phyloP scores from a whole-genome alignment of 2,797 vertebrate genomes.

The Macroramphosus scolopax region DNA sequence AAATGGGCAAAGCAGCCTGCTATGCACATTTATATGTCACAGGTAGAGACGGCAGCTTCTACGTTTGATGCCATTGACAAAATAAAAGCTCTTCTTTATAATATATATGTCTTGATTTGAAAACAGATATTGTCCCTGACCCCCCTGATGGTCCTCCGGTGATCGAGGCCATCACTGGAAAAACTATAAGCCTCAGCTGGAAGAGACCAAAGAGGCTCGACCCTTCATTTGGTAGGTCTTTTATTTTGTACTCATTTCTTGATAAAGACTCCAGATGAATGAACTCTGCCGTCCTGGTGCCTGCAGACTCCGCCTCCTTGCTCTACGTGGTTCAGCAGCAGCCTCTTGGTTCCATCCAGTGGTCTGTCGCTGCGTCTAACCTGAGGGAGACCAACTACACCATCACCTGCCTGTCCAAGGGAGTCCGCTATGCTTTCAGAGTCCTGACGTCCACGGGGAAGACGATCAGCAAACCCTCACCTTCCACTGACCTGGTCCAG shows the following conservation, averaged over 20 bases:
- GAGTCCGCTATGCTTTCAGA: constrained; percentile 87
- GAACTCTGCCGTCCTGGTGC: too few species aligned
- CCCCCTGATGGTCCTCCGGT: constrained; percentile 87
- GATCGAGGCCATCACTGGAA: constrained; percentile 86
- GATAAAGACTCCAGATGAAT: too few species aligned
- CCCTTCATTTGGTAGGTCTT: constrained; percentile 81
- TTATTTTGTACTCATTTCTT: not conserved
- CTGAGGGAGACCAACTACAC: constrained; percentile 82
- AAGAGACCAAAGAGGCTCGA: constrained; percentile 88
- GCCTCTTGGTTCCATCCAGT: constrained; percentile 87
- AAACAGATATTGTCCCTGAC: constrained; percentile 88
- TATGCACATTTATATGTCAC: constrained; percentile 94
- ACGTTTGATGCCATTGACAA: not conserved
- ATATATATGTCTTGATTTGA: not conserved
- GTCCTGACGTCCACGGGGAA: constrained; percentile 86
- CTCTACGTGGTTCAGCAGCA: constrained; percentile 92
- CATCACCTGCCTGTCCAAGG: constrained; percentile 82
- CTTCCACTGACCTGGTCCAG: constrained; percentile 81
- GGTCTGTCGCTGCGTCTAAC: constrained; percentile 81
- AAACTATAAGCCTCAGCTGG: constrained; percentile 87
- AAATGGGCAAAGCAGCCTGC: constrained; percentile 92
- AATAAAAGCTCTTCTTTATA: not conserved
- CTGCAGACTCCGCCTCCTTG: constrained; percentile 81
- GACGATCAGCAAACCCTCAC: constrained; percentile 88
- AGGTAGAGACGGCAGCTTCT: constrained; percentile 69